These are phyloP conservation scores for Platichthys stellatus DNA, from an alignment of 2,113 vertebrate species.

Conservation along the genomic window DNA sequence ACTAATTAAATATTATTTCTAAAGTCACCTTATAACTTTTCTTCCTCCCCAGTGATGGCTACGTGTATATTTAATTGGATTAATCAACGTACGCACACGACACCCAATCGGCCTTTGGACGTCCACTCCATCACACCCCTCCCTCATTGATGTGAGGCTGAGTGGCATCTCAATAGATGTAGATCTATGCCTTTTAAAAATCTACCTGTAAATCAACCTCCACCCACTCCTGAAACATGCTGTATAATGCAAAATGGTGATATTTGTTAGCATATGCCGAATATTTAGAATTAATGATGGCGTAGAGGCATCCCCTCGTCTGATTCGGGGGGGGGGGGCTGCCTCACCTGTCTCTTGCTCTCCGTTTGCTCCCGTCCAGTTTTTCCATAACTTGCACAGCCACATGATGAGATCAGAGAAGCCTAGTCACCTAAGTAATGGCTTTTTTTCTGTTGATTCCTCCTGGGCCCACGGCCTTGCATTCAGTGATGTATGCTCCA, in stretches of 20 bases:
- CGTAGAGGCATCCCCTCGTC: slow-evolving; percentile 32
- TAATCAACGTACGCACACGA: slow-evolving; percentile 32
- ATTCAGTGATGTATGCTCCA: slow-evolving; percentile 74
- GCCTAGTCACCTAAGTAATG: slow-evolving; percentile 74
- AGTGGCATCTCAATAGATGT: slow-evolving; percentile 39
- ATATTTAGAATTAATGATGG: slow-evolving; percentile 45
- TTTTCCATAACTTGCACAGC: slow-evolving; percentile 45
- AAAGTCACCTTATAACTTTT: neutral
- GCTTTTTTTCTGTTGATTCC: slow-evolving; percentile 74
- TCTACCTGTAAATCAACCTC: slow-evolving; percentile 49
- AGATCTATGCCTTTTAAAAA: slow-evolving; percentile 34
- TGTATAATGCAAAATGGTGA: slow-evolving; percentile 54
- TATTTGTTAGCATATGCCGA: slow-evolving; percentile 56
- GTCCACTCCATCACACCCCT: slow-evolving; percentile 35
- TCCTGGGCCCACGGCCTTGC: slow-evolving; percentile 47
- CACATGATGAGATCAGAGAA: slow-evolving; percentile 71
- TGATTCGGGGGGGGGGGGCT: neutral
- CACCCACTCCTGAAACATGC: slow-evolving; percentile 26
- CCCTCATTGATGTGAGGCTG: slow-evolving; percentile 15
- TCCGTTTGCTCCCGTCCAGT: slow-evolving; percentile 36
- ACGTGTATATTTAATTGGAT: neutral
- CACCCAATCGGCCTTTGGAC: slow-evolving; percentile 30
- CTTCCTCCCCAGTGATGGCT: neutral
- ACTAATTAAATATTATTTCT: neutral
- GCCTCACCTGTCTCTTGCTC: slow-evolving; percentile 32